Base-by-base conservation (phyloP, 2,113 vertebrate genomes). In the Pedionomus torquatus region DNA sequence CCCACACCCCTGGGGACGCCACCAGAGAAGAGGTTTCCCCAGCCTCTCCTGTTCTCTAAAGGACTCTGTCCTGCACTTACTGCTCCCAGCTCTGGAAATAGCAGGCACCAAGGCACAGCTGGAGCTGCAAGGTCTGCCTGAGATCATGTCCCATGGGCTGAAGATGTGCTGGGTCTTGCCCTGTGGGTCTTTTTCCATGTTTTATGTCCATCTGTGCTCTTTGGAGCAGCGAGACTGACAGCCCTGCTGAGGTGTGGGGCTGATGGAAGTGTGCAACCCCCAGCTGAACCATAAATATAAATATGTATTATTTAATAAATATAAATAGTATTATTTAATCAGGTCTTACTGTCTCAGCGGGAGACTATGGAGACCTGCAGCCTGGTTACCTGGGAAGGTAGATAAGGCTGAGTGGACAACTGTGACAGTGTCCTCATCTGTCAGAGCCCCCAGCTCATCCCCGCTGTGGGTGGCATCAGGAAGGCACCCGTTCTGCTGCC, bases 201-300 rank as follows among this genome's bases (percentile, higher is more conserved):
- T 66, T 12, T 49, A 23, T 1, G 1, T 7, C 5, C 0, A 0
- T 11, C 51, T 4, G 6, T 13, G 11, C 6, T 37, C 41, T 46
- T 26, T 9, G n/a, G 48, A 20, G 5, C 25, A 7, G 23, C 0
- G 1, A 37, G 58, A 14, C 31, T 2, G 16, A 37, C 11, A 44
- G 25, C 48, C 31, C 14, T 17, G 82, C 49, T 21, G 69, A 14
- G 37, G 31, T 2, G 66, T 2, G 2, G 46, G 24, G 65, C 19
- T 31, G 35, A 20, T 16, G 66, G 23, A 26, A 7, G 33, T 1
- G 5, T 5, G 33, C 41, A 23, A 2, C 17, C n/a, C n/a, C 9
- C 13, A 10, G 35, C 54, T 9, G 26, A 69, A 17, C 46, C 46
- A 46, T 46, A 46, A 46, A 46, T 46, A 46, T 46, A 46, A 44